phyloP scores from a whole-genome alignment of 2,888 invertebrate species.

The Drosophila subsilvestris region DNA sequence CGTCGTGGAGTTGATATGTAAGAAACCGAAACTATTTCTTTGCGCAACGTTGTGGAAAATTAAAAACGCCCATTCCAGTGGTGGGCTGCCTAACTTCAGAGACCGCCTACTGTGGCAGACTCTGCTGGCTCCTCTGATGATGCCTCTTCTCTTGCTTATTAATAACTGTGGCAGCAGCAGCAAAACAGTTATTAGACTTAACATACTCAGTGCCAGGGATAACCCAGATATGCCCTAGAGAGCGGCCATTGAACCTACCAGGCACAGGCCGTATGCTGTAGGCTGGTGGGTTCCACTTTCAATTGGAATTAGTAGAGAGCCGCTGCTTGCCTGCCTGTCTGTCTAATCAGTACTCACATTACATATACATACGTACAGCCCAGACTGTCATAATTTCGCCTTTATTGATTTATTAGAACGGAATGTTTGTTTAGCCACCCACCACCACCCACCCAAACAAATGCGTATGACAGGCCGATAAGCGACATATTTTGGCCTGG shows the following conservation, averaged over 20 bases:
- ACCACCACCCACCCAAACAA: not conserved
- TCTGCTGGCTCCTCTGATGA: not conserved
- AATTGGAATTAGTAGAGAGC: conserved; percentile 10
- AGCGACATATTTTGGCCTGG: conserved; percentile 39
- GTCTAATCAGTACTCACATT: conserved; percentile 57
- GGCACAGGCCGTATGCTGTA: not conserved
- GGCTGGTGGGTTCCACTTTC: conserved; percentile 1
- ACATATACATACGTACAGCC: conserved; percentile 55
- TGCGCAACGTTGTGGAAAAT: conserved; percentile 81
- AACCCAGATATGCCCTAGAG: conserved; percentile 16
- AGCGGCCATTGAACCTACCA: conserved; percentile 23
- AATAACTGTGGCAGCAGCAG: conserved; percentile 62
- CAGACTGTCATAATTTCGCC: conserved; percentile 40
- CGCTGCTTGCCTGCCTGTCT: conserved; percentile 7
- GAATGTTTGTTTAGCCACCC: conserved; percentile 24
- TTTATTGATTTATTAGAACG: conserved; percentile 67
- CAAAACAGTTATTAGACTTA: conserved; percentile 66
- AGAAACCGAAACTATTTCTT: conserved; percentile 79
- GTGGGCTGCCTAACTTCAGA: conserved; percentile 18
- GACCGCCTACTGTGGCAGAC: conserved; percentile 25
- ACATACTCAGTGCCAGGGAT: conserved; percentile 27
- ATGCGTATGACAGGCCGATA: conserved; percentile 42
- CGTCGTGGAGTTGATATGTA: conserved; percentile 18
- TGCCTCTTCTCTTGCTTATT: conserved; percentile 56
- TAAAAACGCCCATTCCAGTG: conserved; percentile 66